phyloP scores from a whole-genome alignment of 2,113 vertebrate genomes.

The Fukomys damarensis region DNA sequence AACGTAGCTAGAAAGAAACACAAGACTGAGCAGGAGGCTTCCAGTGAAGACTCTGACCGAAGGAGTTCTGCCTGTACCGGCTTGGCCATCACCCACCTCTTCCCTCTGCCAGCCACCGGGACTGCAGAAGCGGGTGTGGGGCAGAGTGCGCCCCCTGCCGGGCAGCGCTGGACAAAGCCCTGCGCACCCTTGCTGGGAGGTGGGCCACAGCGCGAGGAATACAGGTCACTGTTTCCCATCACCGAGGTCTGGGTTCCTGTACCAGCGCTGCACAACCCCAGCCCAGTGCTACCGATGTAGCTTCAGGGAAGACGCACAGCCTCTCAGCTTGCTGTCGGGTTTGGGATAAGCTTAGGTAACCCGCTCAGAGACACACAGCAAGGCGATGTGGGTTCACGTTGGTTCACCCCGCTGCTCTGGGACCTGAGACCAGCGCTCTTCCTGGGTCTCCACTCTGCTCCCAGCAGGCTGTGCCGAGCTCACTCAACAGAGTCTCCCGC shows the following conservation, averaged over 20 bases:
- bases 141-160: rapidly evolving
- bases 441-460: background rate
- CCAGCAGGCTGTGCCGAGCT: background rate
- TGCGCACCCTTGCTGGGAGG: background rate
- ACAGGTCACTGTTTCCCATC: no score
- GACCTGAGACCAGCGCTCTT: background rate
- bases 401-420: background rate
- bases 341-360: background rate
- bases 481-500: background rate
- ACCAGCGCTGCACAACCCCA: background rate
- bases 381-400: background rate
- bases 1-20: background rate
- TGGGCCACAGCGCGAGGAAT: rapidly evolving
- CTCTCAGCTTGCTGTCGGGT: background rate
- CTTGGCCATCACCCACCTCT: rapidly evolving
- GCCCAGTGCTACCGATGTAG: no score
- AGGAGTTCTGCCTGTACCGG: no score
- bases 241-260: background rate
- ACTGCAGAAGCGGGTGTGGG: background rate
- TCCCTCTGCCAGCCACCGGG: no score
- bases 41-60: background rate
- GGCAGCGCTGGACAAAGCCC: background rate
- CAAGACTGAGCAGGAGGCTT: no score
- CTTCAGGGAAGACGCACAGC: background rate
- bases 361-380: background rate